phyloP scores from a whole-genome alignment of 2,797 vertebrate species.

The Megaceryle alcyon region DNA sequence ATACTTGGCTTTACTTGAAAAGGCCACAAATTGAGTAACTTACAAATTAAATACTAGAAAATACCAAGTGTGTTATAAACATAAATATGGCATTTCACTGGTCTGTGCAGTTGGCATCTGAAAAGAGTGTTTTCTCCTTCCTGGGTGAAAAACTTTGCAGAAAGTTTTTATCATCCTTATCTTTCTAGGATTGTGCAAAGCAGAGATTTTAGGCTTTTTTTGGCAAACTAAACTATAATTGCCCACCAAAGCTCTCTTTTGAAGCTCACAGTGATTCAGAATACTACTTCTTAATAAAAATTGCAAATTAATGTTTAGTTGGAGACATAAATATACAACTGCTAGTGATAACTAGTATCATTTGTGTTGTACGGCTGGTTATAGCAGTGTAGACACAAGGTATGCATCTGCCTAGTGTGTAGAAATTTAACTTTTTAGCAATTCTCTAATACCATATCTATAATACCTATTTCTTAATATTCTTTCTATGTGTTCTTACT shows the following conservation, averaged over 20 bases:
- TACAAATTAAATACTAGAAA: not conserved
- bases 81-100: accelerated
- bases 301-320: not conserved
- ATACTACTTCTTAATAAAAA: not conserved
- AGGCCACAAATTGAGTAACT: not conserved
- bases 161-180: not conserved
- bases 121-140: not conserved
- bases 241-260: not conserved
- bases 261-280: not conserved
- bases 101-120: not conserved
- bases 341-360: not conserved
- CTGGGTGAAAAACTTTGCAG: not conserved
- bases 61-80: not conserved
- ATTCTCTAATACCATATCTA: not conserved
- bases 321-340: not conserved
- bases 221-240: not conserved
- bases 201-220: not conserved
- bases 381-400: not conserved
- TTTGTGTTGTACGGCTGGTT: not conserved
- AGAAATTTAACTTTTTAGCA: not conserved
- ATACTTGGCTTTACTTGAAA: not conserved
- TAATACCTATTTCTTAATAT: not conserved
- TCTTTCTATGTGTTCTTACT: not conserved
- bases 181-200: not conserved
- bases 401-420: not conserved